Base-by-base conservation (phyloP, 2,797 vertebrate species). In the Vultur gryphus region DNA sequence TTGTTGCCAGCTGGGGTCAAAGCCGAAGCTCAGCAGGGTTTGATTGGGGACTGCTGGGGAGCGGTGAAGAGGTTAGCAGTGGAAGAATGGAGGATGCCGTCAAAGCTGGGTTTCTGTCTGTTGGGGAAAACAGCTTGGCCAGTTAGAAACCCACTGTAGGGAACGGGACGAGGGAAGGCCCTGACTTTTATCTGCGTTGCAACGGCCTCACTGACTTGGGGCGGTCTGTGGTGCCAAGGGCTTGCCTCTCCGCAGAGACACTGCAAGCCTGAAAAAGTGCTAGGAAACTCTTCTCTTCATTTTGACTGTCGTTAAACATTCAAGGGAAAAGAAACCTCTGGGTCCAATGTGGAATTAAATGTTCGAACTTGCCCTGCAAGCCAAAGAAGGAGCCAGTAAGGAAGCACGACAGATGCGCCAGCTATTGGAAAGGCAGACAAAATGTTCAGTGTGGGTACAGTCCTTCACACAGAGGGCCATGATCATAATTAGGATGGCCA, bases 141-240 rank as follows among this genome's bases (percentile, higher is more conserved):
- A 54, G 26, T 62, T 54, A 73, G 65, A 67, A 78, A 81, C 10
- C 52, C 14, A 3, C 24, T 20, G 18, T 19, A 70, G 14, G 29
- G 25, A 71, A 4, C 10, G 16, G 25, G 48, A 55, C 6, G 25
- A 67, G 37, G 17, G 48, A 85, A 59, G 16, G 13, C 18, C 33
- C 10, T 24, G 25, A 28, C 65, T 69, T 86, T 64, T 18, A 15
- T 35, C 44, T 37, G 15, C 18, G 26, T 46, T 71, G 52, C 52
- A 84, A 5, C 19, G 43, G 10, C 39, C 44, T 57, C 7, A 0
- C 19, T 17, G 9, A 43, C 9, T 29, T 1, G 0, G 15, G 17
- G 25, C 39, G 39, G 11, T 51, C 37, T 77, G 48, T 0, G 0
- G 55, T 39, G 39, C 35, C 59, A n/a, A 54, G 35, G 55, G 11